phyloP scores from a whole-genome alignment of 2,113 vertebrate genomes.

The Cheilinus undulatus region DNA sequence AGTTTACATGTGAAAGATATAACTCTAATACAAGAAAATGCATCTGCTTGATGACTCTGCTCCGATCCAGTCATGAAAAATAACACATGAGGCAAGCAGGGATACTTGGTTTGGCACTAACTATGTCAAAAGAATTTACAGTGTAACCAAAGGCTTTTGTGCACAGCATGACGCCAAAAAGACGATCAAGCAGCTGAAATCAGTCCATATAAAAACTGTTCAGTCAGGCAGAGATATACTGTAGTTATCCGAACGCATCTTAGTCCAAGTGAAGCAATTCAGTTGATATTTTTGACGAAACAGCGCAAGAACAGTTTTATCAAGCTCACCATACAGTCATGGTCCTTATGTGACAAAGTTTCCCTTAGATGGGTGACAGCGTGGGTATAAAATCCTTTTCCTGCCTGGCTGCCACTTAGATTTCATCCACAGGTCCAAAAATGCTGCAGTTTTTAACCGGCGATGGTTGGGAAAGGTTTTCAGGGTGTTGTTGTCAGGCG shows the following conservation, averaged over 20 bases:
- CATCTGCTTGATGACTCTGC: conserved; percentile 18
- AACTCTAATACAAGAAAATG: conserved; percentile 39
- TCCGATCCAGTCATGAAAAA: conserved; percentile 17
- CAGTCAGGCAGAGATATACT: conserved; percentile 20
- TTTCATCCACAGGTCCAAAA: conserved; percentile 14
- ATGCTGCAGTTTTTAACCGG: conserved; percentile 22
- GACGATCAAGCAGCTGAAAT: conserved; percentile 20
- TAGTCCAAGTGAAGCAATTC: conserved; percentile 12
- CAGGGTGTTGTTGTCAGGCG: conserved; percentile 75
- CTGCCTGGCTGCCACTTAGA: background rate
- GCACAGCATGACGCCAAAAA: conserved; percentile 23
- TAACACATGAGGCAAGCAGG: conserved; percentile 27
- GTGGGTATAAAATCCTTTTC: background rate
- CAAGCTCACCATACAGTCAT: conserved; percentile 22
- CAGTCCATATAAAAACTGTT: conserved; percentile 29
- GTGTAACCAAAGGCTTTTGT: conserved; percentile 57
- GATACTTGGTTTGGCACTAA: conserved; percentile 67
- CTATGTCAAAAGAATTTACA: conserved; percentile 54
- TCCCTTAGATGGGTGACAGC: conserved; percentile 9
- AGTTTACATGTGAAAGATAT: conserved; percentile 47
- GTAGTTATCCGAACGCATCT: conserved; percentile 37
- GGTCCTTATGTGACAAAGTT: conserved; percentile 16
- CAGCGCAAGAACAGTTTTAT: conserved; percentile 9
- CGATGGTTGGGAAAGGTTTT: background rate
- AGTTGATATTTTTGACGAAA: background rate